Conservation (phyloP, 2,113 vertebrate genomes). For the Dromas ardeola region DNA sequence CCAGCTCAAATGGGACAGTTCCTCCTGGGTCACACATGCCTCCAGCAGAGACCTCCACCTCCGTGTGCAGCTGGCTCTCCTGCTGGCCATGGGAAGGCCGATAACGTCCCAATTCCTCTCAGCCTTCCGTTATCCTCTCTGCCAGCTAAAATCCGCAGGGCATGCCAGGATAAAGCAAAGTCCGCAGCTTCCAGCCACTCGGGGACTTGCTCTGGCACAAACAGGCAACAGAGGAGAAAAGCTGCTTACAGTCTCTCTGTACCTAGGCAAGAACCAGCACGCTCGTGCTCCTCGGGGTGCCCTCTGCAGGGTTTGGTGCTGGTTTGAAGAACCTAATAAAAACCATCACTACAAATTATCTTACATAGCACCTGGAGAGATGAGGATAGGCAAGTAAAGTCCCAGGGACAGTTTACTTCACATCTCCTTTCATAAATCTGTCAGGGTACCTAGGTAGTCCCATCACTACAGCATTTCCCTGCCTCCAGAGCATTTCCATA, state of each 20-base stretch:
- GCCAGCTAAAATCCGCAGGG: neutral
- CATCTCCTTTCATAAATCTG: neutral
- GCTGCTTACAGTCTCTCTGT: neutral
- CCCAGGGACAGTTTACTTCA: neutral
- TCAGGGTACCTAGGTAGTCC: neutral
- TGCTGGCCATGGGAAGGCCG: neutral
- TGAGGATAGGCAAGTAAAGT: neutral
- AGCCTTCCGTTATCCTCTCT: neutral
- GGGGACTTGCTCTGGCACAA: neutral
- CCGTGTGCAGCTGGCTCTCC: neutral
- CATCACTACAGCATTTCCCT: neutral
- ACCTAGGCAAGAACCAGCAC: neutral
- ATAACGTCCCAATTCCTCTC: neutral
- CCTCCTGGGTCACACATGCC: neutral
- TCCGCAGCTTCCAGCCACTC: neutral
- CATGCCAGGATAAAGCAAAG: neutral
- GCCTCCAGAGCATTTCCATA: neutral
- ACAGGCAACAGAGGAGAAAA: neutral
- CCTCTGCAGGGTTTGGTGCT: neutral
- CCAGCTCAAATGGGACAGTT: neutral
- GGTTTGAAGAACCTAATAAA: neutral
- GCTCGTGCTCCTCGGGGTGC: rapidly evolving
- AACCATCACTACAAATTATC: neutral
- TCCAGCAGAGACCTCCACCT: neutral
- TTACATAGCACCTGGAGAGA: neutral